phyloP scores from a whole-genome alignment of 2,888 invertebrate species.

The Lasius platythorax region DNA sequence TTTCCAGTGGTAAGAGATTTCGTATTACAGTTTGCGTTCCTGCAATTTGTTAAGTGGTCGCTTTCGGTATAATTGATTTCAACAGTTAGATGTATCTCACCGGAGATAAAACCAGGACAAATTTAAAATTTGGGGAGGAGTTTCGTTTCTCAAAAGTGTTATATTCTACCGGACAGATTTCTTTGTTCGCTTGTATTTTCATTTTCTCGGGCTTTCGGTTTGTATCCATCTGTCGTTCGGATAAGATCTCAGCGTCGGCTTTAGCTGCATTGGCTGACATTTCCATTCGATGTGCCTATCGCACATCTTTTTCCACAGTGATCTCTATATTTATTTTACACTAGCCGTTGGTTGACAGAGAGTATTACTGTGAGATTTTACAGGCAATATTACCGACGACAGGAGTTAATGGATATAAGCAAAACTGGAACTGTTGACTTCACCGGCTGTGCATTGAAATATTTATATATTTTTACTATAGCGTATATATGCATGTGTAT shows the following conservation, averaged over 20 bases:
- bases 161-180: constrained; percentile 1
- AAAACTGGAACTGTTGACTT: not conserved
- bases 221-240: constrained; percentile 43
- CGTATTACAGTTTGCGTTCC: not conserved
- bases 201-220: constrained; percentile 46
- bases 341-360: constrained; percentile 10
- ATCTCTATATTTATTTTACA: constrained; percentile 39
- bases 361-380: constrained; percentile 8
- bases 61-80: constrained; percentile 22
- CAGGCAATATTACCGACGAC: constrained; percentile 1
- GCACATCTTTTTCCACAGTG: not conserved
- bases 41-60: constrained; percentile 42
- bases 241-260: constrained; percentile 22
- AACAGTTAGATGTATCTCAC: not conserved
- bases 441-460: not conserved
- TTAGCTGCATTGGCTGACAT: constrained; percentile 32
- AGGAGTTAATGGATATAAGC: constrained; percentile 1
- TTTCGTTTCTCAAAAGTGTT: not conserved
- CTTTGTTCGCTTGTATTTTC: constrained; percentile 27
- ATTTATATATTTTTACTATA: not conserved
- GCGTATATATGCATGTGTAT: not conserved
- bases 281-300: constrained; percentile 40
- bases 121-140: not conserved
- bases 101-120: constrained; percentile 14
- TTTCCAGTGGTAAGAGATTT: constrained; percentile 4